Base-by-base conservation (phyloP, 2,888 invertebrate genomes). In the Patella depressa region DNA sequence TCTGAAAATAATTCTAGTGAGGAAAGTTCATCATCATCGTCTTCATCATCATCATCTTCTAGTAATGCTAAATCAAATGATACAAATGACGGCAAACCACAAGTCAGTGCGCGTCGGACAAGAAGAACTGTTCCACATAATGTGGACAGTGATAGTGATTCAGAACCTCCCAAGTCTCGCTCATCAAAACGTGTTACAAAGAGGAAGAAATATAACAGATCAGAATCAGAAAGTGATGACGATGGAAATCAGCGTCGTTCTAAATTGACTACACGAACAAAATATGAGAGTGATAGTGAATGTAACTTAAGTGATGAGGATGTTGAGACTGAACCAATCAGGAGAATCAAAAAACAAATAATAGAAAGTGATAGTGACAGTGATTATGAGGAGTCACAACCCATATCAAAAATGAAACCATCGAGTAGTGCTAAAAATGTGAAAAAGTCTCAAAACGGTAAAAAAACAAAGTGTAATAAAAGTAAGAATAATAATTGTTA, bases 391-490 rank as follows among this genome's bases (percentile, higher is more conserved):
- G 81, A 17, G 65, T 83, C 12, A 81, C 80, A 14, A 71, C 80
- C 54, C 78, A 80, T 24, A 81, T 77, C 72, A 77, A 83, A 7
- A 24, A 65, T 65, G 71, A 78, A 72, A 82, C 83, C 53, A 83
- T 81, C 17, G 72, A 76, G 72, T 57, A 76, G 71, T 57, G 55
- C 72, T 71, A 70, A 71, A 71, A 74, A 15, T 59, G 45, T 45
- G 73, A 53, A 73, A 75, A 70, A 59, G 70, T 45, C 70, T 72
- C 69, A 69, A 65, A 70, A 19, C 45, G n/a, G 19, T 34, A 72
- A 70, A 59, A 74, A 73, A 70, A 71, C 53, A n/a, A 71, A 55
- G 55, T 75, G 70, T 24, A 75, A 53, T 57, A 53, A 65, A 24
- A 59, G 70, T 45, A 53, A 45, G 34, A 71, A 73, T 53, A 72